phyloP scores from a whole-genome alignment of 2,797 vertebrate species.

The Gymnopithys bicolor region DNA sequence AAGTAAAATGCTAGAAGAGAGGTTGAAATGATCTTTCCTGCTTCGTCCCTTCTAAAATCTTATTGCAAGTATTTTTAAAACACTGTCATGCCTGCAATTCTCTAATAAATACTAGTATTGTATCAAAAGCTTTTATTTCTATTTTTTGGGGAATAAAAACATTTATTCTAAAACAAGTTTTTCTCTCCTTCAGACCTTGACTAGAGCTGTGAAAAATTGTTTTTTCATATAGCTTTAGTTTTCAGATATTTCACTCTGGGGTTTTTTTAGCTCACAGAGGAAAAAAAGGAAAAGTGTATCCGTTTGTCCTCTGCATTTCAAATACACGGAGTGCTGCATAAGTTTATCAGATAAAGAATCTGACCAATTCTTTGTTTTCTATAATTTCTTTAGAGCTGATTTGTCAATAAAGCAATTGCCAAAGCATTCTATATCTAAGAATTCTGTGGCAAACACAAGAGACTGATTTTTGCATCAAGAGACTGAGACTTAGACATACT shows the following conservation, averaged over 20 bases:
- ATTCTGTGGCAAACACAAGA: background rate
- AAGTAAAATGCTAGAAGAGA: background rate
- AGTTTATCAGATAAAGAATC: background rate
- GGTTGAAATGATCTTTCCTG: background rate
- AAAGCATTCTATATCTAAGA: background rate
- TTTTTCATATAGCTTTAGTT: background rate
- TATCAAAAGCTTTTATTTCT: background rate
- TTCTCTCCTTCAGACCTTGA: background rate
- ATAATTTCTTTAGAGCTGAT: background rate
- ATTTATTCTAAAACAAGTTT: background rate
- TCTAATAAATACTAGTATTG: background rate
- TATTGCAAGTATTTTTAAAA: background rate
- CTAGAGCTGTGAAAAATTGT: background rate
- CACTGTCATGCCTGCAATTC: background rate
- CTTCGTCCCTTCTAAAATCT: background rate
- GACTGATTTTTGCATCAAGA: background rate
- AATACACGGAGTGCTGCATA: background rate
- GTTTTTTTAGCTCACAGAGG: background rate
- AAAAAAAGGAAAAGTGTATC: background rate
- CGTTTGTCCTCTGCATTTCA: background rate
- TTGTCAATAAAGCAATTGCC: background rate
- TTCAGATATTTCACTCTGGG: background rate
- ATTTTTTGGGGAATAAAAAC: background rate
- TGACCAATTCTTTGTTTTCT: background rate
- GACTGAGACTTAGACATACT: background rate